Percentiles rank a stretch among this genome's conserved stretches.
Evolutionary conservation across 2,888 invertebrate genomes (phyloP).

Genomic region (Drosophila macrospina): DNA sequence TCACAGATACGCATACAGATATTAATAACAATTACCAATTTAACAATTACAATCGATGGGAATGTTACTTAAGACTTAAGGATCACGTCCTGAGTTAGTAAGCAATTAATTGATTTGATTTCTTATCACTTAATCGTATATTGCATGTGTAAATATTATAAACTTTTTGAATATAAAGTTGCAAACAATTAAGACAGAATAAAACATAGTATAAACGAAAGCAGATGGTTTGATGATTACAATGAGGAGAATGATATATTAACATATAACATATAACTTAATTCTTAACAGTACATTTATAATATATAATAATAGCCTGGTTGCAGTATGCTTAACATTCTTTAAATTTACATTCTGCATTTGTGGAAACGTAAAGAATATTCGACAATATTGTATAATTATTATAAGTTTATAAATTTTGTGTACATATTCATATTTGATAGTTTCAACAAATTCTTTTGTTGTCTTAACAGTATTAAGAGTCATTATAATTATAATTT

Average conservation of each 20-base stretch:
- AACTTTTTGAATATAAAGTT: slow-evolving; percentile 16
- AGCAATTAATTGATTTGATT: slow-evolving; percentile 15
- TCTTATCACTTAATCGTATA: slow-evolving; percentile 14
- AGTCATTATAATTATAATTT: slow-evolving; percentile 10
- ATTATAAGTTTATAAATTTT: slow-evolving; percentile 15
- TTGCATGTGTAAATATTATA: slow-evolving; percentile 26
- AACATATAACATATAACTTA: slow-evolving; percentile 17
- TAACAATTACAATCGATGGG: slow-evolving; percentile 20
- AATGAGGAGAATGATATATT: slow-evolving; percentile 12
- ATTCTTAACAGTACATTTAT: slow-evolving; percentile 15
- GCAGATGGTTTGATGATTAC: slow-evolving; percentile 7
- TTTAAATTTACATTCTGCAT: slow-evolving; percentile 10
- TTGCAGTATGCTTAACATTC: slow-evolving; percentile 19
- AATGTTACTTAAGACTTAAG: slow-evolving; percentile 16
- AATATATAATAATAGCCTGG: slow-evolving; percentile 22
- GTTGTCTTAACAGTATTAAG: slow-evolving; percentile 17
- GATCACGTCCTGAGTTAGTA: slow-evolving; percentile 4
- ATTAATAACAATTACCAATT: slow-evolving; percentile 17
- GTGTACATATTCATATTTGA: slow-evolving; percentile 10
- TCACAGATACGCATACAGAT: slow-evolving; percentile 13
- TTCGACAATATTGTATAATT: slow-evolving; percentile 27
- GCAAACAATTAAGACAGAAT: slow-evolving; percentile 12
- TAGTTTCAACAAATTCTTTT: slow-evolving; percentile 19
- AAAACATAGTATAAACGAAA: slow-evolving; percentile 18
- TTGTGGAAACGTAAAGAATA: slow-evolving; percentile 9